Evolutionary conservation across 2,113 vertebrate genomes (phyloP).

Genomic region (Nettapus auritus): DNA sequence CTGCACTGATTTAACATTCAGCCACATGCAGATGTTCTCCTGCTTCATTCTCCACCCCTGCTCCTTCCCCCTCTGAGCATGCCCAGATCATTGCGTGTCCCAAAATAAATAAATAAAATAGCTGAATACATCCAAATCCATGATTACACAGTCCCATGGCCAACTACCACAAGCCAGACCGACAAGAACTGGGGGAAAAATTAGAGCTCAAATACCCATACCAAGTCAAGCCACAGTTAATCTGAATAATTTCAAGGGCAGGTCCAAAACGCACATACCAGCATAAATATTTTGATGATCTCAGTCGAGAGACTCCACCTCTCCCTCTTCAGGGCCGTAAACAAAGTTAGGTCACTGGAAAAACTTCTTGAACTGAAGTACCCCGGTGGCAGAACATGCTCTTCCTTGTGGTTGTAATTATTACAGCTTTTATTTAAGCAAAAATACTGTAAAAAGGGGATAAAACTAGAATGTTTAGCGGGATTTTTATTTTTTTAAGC

Average conservation of each 20-base stretch:
- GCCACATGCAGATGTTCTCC: background rate
- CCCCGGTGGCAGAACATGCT: slow-evolving; percentile 13
- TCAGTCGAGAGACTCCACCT: slow-evolving; percentile 52
- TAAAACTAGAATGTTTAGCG: background rate
- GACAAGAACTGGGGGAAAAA: background rate
- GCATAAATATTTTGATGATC: slow-evolving; percentile 60
- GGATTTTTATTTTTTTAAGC: background rate
- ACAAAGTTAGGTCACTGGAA: slow-evolving; percentile 59
- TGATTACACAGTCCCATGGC: background rate
- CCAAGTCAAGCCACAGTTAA: slow-evolving; percentile 25
- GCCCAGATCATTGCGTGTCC: background rate
- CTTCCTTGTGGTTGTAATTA: slow-evolving; percentile 10
- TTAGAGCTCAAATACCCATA: background rate
- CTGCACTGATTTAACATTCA: background rate
- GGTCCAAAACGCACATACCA: slow-evolving; percentile 9
- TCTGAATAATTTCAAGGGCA: slow-evolving; percentile 19
- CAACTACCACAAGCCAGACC: background rate
- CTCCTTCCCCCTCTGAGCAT: slow-evolving; percentile 24
- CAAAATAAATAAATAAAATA: background rate
- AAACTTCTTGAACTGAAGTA: slow-evolving; percentile 47
- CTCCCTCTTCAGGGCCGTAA: slow-evolving; percentile 36
- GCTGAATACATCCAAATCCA: background rate
- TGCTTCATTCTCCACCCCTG: background rate
- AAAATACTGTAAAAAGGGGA: background rate
- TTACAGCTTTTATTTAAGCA: background rate